Evolutionary conservation across 1,140 invertebrate genomes (phyloP).

Genomic region (Calliopsis andreniformis): DNA sequence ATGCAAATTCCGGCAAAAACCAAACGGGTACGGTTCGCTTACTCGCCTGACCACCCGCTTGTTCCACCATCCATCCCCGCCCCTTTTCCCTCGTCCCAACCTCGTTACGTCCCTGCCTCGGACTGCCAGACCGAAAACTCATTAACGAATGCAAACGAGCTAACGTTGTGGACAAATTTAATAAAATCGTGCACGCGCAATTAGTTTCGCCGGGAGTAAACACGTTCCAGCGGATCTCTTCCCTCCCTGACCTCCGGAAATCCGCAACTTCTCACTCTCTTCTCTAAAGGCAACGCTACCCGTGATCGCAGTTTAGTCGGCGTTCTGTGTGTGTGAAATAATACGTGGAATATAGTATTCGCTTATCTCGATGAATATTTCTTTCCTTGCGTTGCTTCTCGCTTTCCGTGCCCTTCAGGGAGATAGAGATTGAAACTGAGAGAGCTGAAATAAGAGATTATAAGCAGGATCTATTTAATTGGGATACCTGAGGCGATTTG

Average conservation of each 20-base stretch:
- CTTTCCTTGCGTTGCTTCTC: too few species aligned
- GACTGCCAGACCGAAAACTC: constrained; percentile 74
- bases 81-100: constrained; percentile 51
- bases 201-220: constrained; percentile 74
- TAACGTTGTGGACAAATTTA: constrained; percentile 79
- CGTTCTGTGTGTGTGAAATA: neutral
- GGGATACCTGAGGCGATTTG: too few species aligned
- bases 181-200: constrained; percentile 79
- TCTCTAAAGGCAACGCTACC: neutral
- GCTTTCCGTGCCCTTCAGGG: too few species aligned
- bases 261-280: constrained; percentile 64
- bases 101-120: constrained; percentile 62
- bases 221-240: constrained; percentile 56
- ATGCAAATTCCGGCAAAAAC: constrained; percentile 67
- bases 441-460: too few species aligned
- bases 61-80: constrained; percentile 43
- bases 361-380: neutral
- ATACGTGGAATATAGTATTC: neutral
- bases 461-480: too few species aligned
- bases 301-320: neutral
- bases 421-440: too few species aligned
- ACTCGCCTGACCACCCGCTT: constrained; percentile 45
- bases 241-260: constrained; percentile 38
- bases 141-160: constrained; percentile 80
- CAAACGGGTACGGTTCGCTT: constrained; percentile 56